Percentiles rank a stretch among this genome's conserved stretches.
Evolutionary conservation across 2,113 vertebrate species (phyloP).

Genomic region (Pardalotus punctatus): DNA sequence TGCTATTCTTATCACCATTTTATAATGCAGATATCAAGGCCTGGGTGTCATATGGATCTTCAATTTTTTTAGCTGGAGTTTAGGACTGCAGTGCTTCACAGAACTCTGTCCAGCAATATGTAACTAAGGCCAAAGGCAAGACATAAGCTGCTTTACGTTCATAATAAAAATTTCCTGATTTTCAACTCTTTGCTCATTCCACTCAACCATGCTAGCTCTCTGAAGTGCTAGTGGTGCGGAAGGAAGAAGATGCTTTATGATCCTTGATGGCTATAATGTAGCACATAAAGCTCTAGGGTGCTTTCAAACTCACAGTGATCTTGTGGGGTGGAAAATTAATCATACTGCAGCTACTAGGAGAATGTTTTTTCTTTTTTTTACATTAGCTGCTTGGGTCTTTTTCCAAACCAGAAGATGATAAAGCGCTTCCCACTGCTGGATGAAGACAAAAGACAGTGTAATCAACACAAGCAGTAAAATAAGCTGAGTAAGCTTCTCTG

Average conservation of each 20-base stretch:
- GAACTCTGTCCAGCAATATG: neutral
- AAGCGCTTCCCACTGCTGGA: slow-evolving; percentile 18
- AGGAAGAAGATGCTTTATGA: slow-evolving; percentile 63
- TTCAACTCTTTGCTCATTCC: slow-evolving; percentile 23
- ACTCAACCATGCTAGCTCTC: slow-evolving; percentile 6
- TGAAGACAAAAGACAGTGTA: slow-evolving; percentile 34
- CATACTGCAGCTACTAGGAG: slow-evolving; percentile 28
- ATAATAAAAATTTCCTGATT: neutral
- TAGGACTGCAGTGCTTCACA: neutral
- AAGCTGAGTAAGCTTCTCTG: slow-evolving; percentile 41
- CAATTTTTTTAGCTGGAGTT: neutral
- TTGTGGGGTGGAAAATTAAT: slow-evolving; percentile 56
- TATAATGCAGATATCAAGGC: neutral
- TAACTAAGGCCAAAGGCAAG: slow-evolving; percentile 16
- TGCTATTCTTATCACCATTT: neutral
- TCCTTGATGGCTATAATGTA: slow-evolving; percentile 47
- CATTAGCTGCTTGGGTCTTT: slow-evolving; percentile 18
- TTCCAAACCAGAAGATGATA: slow-evolving; percentile 60
- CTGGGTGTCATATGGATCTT: neutral
- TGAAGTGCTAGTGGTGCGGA: slow-evolving; percentile 25
- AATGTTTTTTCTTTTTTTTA: neutral
- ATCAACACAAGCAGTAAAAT: slow-evolving; percentile 27
- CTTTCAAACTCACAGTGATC: slow-evolving; percentile 43
- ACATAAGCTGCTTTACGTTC: neutral
- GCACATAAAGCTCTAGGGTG: slow-evolving; percentile 56